phyloP scores from a whole-genome alignment of 2,888 invertebrate species.

The Chaetoderma sp. region DNA sequence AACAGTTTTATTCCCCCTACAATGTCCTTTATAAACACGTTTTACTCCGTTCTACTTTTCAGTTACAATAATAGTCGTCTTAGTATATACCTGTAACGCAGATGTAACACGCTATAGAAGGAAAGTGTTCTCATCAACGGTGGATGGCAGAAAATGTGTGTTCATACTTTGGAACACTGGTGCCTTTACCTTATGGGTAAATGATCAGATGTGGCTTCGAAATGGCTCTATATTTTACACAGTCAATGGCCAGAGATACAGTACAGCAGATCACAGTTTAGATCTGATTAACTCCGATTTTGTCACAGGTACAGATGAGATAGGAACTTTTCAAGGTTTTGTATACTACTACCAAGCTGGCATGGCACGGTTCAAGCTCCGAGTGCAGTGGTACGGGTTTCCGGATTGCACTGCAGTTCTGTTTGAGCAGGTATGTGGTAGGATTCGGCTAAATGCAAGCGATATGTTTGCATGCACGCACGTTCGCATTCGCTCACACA shows the following conservation, averaged over 20 bases:
- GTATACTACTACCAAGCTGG: constrained; percentile 17
- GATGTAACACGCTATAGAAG: no score
- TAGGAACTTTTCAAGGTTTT: constrained; percentile 13
- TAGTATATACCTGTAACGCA: no score
- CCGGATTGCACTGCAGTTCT: constrained; percentile 4
- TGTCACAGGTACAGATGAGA: constrained; percentile 7
- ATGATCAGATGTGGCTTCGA: not conserved
- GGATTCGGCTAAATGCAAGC: no score
- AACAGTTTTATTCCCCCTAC: no score
- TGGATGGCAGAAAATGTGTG: no score
- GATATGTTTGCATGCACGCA: no score
- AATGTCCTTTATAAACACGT: no score
- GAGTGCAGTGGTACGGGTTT: constrained; percentile 6
- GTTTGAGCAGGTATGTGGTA: constrained; percentile 21
- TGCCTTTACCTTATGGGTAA: no score
- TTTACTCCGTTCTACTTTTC: no score
- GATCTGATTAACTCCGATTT: constrained; percentile 1
- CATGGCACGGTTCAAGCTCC: not conserved
- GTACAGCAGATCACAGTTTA: constrained; percentile 14
- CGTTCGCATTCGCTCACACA: no score
- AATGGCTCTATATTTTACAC: constrained; percentile 33
- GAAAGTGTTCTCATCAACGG: no score
- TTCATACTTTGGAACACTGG: constrained; percentile 1
- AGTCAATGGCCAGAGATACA: constrained; percentile 29
- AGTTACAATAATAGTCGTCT: no score